Percentiles rank a stretch among this genome's conserved stretches.
Evolutionary conservation across 2,113 vertebrate species (phyloP).

Genomic region (Melanocharis versteri): DNA sequence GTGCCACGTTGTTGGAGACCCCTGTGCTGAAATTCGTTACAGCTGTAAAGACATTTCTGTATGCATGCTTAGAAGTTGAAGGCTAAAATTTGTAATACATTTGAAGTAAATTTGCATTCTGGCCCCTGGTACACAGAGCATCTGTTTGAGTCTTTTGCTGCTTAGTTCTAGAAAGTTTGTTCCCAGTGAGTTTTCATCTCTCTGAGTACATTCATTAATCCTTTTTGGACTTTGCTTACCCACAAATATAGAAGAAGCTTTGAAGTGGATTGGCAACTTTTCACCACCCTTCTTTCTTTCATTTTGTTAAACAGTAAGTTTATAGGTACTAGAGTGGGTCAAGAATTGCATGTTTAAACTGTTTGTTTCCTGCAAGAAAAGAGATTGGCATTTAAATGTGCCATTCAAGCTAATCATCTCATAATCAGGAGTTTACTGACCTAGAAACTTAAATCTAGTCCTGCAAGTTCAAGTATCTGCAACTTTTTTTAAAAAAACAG

Average conservation of each 20-base stretch:
- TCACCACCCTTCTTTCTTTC: neutral
- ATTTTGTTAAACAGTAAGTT: neutral
- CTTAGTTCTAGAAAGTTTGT: neutral
- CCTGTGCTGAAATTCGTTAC: neutral
- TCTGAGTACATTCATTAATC: neutral
- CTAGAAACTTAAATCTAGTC: neutral
- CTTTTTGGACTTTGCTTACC: neutral
- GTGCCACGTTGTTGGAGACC: neutral
- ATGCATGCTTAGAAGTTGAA: neutral
- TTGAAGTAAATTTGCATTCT: neutral
- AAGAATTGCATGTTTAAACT: neutral
- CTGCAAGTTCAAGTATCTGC: neutral
- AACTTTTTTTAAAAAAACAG: neutral
- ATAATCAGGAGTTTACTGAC: neutral
- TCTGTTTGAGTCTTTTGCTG: neutral
- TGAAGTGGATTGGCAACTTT: neutral
- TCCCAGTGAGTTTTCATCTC: neutral
- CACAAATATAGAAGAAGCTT: neutral
- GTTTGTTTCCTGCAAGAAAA: neutral
- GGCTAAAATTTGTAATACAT: neutral
- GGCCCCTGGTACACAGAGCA: neutral
- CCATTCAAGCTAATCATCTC: neutral
- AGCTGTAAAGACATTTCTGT: neutral
- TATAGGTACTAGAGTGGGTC: neutral
- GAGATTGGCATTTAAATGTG: neutral